phyloP scores from a whole-genome alignment of 64 coral and sea anemone genomes.

The Catalaphyllia jardinei region DNA sequence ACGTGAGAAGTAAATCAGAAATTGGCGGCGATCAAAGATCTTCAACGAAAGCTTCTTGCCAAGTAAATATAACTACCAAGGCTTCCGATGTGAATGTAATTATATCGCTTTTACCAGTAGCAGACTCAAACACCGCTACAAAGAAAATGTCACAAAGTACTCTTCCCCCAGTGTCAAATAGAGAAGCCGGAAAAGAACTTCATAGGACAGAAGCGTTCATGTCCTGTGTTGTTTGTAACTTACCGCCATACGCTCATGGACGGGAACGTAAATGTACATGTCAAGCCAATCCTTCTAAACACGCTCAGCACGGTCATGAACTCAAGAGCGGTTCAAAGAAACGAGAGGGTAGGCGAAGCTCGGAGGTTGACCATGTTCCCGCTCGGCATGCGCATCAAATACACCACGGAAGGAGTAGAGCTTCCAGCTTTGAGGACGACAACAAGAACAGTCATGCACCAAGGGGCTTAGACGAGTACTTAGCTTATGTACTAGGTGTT shows the following conservation, averaged over 20 bases:
- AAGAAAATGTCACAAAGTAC: neutral
- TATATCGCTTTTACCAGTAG: neutral
- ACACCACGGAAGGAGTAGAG: conserved; percentile 15
- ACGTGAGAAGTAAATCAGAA: conserved; percentile 1
- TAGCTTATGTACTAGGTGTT: neutral
- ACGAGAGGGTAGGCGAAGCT: neutral
- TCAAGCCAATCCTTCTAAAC: conserved; percentile 14
- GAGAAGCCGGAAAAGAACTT: conserved; percentile 37
- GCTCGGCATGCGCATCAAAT: neutral
- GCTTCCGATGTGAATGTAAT: conserved; percentile 34
- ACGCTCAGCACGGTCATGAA: conserved; percentile 2
- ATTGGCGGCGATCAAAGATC: neutral
- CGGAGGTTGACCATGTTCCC: neutral
- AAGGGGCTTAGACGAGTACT: neutral
- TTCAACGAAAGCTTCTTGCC: conserved; percentile 10
- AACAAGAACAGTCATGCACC: neutral
- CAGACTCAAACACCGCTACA: neutral
- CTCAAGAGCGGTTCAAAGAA: conserved; percentile 11
- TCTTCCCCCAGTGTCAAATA: neutral
- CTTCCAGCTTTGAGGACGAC: conserved; percentile 29
- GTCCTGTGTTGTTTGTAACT: conserved; percentile 75
- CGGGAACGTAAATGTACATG: conserved; percentile 35
- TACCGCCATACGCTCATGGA: conserved; percentile 56
- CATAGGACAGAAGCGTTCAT: conserved; percentile 73
- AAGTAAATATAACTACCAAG: neutral